Conservation (phyloP, 2,888 invertebrate species). For the Muscina levida region DNA sequence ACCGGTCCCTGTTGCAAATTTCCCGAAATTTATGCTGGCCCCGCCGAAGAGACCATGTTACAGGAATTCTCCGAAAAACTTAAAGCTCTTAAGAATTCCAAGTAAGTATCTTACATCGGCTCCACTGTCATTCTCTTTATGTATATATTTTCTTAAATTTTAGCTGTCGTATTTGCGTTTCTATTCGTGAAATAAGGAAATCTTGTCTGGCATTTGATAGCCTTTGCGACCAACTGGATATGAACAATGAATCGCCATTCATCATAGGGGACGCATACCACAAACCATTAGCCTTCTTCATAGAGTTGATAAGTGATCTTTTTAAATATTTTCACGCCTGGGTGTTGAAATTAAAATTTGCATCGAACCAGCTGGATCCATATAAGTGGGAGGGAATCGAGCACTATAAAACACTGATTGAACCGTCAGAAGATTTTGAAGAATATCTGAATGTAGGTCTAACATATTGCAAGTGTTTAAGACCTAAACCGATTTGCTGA, state of each 20-base stretch:
- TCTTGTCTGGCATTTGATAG: constrained; percentile 69
- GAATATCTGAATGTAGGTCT: constrained; percentile 71
- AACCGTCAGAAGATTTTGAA: constrained; percentile 71
- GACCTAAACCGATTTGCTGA: constrained; percentile 62
- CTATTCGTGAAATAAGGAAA: constrained; percentile 64
- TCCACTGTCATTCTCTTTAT: too few species aligned
- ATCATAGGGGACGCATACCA: constrained; percentile 73
- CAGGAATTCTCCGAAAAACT: constrained; percentile 74
- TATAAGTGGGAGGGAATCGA: constrained; percentile 70
- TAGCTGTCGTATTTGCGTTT: constrained; percentile 65
- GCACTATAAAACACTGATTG: constrained; percentile 70
- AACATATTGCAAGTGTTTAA: constrained; percentile 73
- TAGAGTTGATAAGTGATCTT: constrained; percentile 71
- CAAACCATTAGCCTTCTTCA: constrained; percentile 70
- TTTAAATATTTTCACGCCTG: constrained; percentile 73
- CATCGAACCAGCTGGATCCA: constrained; percentile 74
- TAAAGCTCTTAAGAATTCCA: constrained; percentile 69
- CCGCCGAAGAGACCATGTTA: constrained; percentile 73
- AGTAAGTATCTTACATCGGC: too few species aligned
- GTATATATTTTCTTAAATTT: not conserved
- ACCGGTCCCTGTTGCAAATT: constrained; percentile 71
- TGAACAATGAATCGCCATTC: constrained; percentile 69
- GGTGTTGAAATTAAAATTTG: constrained; percentile 71
- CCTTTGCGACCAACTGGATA: constrained; percentile 69
- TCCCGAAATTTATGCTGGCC: constrained; percentile 72